Evolutionary conservation across 2,888 invertebrate genomes (phyloP).

Genomic region (Marronus borbonicus): DNA sequence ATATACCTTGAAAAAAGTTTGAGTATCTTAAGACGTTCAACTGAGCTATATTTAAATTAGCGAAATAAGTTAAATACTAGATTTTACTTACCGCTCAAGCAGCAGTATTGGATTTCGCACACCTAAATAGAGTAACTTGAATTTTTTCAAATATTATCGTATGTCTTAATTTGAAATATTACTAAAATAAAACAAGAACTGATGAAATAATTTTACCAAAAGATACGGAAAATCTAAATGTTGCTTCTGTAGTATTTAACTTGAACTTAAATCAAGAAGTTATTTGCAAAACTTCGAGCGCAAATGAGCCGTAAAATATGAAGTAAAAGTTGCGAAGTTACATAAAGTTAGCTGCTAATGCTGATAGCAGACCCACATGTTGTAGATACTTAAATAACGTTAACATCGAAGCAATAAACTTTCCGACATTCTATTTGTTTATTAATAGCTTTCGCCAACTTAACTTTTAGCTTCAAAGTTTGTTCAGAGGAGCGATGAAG

Average conservation of each 20-base stretch:
- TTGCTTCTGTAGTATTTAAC: neutral
- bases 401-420: neutral
- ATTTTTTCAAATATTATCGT: neutral
- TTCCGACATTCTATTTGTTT: neutral
- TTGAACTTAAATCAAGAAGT: neutral
- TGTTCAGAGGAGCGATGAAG: neutral
- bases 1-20: no score
- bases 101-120: no score
- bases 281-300: neutral
- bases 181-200: no score
- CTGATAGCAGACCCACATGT: neutral
- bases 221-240: neutral
- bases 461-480: constrained; percentile 1
- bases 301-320: constrained; percentile 4
- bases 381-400: neutral
- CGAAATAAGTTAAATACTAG: neutral
- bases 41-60: neutral
- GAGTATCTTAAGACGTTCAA: neutral
- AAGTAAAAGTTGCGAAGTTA: neutral
- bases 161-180: neutral
- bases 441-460: neutral
- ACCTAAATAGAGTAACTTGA: no score
- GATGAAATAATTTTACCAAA: neutral
- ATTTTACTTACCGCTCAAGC: neutral
- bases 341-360: neutral